Conservation (phyloP, 2,113 vertebrate species). For the Pollimyrus isidori region DNA sequence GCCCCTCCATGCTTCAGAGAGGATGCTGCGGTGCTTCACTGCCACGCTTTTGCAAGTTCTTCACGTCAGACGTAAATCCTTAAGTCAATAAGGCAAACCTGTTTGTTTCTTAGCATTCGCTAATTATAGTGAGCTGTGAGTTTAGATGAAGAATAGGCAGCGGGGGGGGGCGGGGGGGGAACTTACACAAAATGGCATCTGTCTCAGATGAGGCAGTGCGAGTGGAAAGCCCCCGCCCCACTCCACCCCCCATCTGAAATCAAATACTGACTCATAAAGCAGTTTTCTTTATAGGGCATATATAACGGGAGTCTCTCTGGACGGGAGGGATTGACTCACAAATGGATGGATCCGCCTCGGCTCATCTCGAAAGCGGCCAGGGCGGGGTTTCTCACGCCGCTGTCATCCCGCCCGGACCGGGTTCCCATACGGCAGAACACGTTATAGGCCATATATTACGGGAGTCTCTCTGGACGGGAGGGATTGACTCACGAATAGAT, state of each 20-base stretch:
- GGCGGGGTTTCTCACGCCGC: too few species aligned
- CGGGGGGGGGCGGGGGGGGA: not conserved
- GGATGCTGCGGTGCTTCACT: not conserved
- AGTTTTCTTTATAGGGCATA: slow-evolving; percentile 11
- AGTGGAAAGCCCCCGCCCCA: not conserved
- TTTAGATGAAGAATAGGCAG: not conserved
- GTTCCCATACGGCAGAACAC: too few species aligned
- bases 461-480: not conserved
- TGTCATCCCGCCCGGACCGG: too few species aligned
- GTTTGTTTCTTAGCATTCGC: not conserved
- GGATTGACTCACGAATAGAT: not conserved
- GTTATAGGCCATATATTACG: slow-evolving; percentile 5
- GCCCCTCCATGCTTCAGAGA: not conserved
- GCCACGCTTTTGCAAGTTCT: not conserved
- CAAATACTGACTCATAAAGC: slow-evolving; percentile 7
- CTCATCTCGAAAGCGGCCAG: too few species aligned
- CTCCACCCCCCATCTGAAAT: not conserved
- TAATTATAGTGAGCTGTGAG: not conserved
- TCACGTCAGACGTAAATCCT: not conserved
- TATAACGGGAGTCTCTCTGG: not conserved
- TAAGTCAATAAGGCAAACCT: not conserved
- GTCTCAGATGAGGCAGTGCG: not conserved
- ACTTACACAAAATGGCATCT: not conserved
- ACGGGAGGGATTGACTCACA: not conserved
- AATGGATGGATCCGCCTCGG: not conserved